Conservation (phyloP, 1,140 invertebrate species). For the Pissodes strobi region DNA sequence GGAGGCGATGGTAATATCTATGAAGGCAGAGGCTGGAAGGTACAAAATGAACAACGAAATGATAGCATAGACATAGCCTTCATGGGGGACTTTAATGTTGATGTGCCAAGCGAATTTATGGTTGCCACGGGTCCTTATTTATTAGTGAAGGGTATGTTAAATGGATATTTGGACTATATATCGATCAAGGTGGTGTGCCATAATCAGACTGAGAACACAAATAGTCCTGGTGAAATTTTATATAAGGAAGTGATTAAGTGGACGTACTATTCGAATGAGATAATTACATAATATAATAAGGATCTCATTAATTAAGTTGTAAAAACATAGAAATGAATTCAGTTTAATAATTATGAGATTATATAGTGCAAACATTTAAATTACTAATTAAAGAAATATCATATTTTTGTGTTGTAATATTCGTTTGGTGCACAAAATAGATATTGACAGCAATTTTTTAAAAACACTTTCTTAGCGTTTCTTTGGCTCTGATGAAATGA, state of each 20-base stretch:
- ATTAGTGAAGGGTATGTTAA: constrained; percentile 42
- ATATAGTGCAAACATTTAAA: no score
- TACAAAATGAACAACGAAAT: constrained; percentile 60
- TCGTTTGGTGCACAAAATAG: no score
- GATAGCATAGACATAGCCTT: constrained; percentile 57
- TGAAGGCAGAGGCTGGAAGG: constrained; percentile 66
- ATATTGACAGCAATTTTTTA: no score
- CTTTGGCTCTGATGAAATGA: no score
- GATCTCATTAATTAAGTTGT: no score
- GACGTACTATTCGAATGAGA: constrained; percentile 41
- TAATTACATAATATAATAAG: no score
- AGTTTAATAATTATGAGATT: no score
- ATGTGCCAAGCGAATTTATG: constrained; percentile 48
- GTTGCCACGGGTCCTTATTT: constrained; percentile 51
- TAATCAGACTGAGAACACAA: constrained; percentile 52
- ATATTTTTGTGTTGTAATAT: no score
- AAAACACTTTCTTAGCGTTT: no score
- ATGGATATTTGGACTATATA: constrained; percentile 52
- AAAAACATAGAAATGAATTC: no score
- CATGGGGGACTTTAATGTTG: constrained; percentile 56
- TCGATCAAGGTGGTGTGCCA: constrained; percentile 37
- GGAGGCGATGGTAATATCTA: constrained; percentile 70
- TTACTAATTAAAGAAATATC: no score
- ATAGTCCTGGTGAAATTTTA: constrained; percentile 52
- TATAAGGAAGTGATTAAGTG: constrained; percentile 47